Evolutionary conservation across 2,888 invertebrate genomes (phyloP), one percentile per base, ranked within the genome.

Genomic region (Eulithis prunata): DNA sequence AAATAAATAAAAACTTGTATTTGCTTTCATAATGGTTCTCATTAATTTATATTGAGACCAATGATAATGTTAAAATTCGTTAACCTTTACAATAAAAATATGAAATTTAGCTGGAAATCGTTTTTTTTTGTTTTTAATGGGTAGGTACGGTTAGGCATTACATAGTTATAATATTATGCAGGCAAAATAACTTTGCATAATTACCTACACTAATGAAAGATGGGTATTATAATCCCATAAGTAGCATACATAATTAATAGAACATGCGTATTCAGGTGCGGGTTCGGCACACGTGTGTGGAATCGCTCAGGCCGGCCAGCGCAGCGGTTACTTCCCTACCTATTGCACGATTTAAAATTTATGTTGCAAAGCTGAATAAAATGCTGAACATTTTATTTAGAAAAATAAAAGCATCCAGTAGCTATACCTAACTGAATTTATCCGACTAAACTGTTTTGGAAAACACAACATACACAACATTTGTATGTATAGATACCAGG

Each of bases 191-290:
- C 55, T 14, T 43, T 52, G 21, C 52, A 21, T 38, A 52, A 61
- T 57, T 57, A 52, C 45, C 51, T 10, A n/a, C 49, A 53, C 62
- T 68, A 69, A 68, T 71, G 59, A 68, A 71, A 69, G 54, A 62
- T 67, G 69, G 66, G 54, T 69, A 69, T 70, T 66, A 71, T 69
- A 69, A 69, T 69, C 68, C 60, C 64, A 64, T 70, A 68, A 71
- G 68, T 69, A 60, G 70, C 64, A 66, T 71, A 71, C 70, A 71
- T 70, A 64, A 71, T 73, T 71, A 71, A 69, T 71, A 4, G 47
- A 59, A 38, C 59, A 61, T 73, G 66, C 69, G 66, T 71, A 73
- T 73, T 70, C 71, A 70, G 73, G 73, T 69, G 62, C 66, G 55
- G 36, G 62, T 12, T 38, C 55, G 63, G 56, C 54, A 64, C 73